phyloP scores from a whole-genome alignment of 2,888 invertebrate genomes.

The Adelphocoris suturalis region DNA sequence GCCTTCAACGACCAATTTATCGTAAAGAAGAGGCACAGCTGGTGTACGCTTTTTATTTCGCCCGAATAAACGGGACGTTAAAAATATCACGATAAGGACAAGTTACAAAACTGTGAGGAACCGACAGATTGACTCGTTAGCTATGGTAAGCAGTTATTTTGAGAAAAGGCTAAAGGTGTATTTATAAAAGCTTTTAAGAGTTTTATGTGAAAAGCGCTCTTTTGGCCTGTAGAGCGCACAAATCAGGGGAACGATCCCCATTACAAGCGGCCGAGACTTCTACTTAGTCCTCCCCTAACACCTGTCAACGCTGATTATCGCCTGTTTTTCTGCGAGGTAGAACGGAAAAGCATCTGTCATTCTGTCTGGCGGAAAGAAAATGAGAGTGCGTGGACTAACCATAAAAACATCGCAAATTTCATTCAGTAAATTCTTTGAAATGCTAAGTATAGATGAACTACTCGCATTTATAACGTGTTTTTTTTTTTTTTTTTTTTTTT shows the following conservation, averaged over 20 bases:
- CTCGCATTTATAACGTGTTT: no score
- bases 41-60: neutral
- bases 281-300: conserved; percentile 34
- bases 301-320: conserved; percentile 59
- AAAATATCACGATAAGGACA: conserved; percentile 51
- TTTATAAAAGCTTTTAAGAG: conserved; percentile 65
- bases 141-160: conserved; percentile 54
- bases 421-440: no score
- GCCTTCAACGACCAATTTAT: neutral
- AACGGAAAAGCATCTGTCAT: conserved; percentile 10
- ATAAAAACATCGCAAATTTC: no score
- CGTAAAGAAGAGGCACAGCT: neutral
- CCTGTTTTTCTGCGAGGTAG: conserved; percentile 24
- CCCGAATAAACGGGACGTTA: neutral
- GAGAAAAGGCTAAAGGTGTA: conserved; percentile 24
- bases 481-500: no score
- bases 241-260: conserved; percentile 38
- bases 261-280: conserved; percentile 47
- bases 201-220: conserved; percentile 63
- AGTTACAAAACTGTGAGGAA: conserved; percentile 49
- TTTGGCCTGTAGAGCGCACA: conserved; percentile 42
- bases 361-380: neutral
- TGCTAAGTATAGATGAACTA: no score
- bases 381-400: no score
- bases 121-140: conserved; percentile 60